Conservation (phyloP, 1,140 invertebrate species). For the Prorops nasuta region DNA sequence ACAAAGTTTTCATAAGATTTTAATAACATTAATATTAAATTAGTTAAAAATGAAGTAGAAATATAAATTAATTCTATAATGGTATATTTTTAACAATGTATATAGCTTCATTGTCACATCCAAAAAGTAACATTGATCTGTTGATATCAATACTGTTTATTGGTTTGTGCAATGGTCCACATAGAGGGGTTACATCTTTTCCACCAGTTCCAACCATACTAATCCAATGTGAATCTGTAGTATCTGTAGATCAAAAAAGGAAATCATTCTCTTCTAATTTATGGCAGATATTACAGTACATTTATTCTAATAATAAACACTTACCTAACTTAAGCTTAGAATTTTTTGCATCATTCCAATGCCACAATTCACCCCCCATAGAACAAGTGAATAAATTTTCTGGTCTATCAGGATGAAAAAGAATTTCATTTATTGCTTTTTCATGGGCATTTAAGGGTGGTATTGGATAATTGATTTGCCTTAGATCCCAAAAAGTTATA, state of each 20-base stretch:
- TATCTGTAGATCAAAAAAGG: too few species aligned
- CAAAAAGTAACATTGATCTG: constrained; percentile 70
- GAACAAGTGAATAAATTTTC: constrained; percentile 82
- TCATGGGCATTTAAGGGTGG: constrained; percentile 77
- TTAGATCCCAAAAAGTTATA: constrained; percentile 85
- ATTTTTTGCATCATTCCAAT: constrained; percentile 68
- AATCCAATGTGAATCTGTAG: constrained; percentile 63
- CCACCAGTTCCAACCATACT: constrained; percentile 66
- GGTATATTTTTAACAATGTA: constrained; percentile 69
- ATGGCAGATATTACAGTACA: background rate
- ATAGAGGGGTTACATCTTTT: constrained; percentile 71
- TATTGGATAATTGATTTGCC: constrained; percentile 77
- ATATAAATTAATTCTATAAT: constrained; percentile 20
- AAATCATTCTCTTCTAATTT: background rate
- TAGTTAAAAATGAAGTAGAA: too few species aligned
- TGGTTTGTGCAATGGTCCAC: constrained; percentile 68
- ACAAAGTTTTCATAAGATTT: too few species aligned
- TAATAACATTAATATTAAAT: too few species aligned
- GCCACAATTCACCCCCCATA: constrained; percentile 78
- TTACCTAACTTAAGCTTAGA: constrained; percentile 48
- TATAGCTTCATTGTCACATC: constrained; percentile 80
- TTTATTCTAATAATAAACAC: constrained; percentile 6
- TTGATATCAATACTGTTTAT: constrained; percentile 79
- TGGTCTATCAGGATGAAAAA: constrained; percentile 79
- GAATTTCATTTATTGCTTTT: constrained; percentile 74